Conservation (phyloP, 2,113 vertebrate species). For the Callospermophilus lateralis region DNA sequence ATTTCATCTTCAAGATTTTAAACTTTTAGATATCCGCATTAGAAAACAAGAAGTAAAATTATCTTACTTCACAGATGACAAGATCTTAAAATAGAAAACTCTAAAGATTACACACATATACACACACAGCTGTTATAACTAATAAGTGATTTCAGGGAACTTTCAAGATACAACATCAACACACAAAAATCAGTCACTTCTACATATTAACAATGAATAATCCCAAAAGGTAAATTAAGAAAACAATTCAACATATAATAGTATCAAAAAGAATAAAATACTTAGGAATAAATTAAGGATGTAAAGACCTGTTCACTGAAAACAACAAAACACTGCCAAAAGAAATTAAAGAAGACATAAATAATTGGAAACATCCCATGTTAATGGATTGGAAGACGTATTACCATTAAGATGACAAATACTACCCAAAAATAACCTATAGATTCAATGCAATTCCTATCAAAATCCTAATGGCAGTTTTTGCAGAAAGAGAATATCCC, state of each 20-base stretch:
- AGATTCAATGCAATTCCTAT: background rate
- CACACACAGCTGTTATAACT: background rate
- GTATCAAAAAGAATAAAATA: background rate
- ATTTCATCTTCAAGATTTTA: background rate
- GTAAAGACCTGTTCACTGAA: background rate
- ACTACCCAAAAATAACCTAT: background rate
- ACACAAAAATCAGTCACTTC: background rate
- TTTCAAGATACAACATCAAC: background rate
- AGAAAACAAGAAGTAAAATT: constrained; percentile 23
- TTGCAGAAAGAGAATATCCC: background rate
- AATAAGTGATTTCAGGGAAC: background rate
- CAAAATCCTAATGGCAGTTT: background rate
- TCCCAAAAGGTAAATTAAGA: background rate
- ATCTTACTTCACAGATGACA: constrained; percentile 10
- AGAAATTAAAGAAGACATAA: background rate
- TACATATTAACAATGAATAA: background rate
- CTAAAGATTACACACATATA: too few species aligned
- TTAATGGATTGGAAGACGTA: background rate
- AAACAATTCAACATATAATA: background rate
- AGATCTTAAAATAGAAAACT: background rate
- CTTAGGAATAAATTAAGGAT: background rate
- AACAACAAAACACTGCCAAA: constrained; percentile 10
- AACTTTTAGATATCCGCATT: background rate
- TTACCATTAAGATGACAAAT: background rate
- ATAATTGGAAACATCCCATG: background rate